Conservation (phyloP, 2,113 vertebrate species). For the Glaucidium brasilianum region DNA sequence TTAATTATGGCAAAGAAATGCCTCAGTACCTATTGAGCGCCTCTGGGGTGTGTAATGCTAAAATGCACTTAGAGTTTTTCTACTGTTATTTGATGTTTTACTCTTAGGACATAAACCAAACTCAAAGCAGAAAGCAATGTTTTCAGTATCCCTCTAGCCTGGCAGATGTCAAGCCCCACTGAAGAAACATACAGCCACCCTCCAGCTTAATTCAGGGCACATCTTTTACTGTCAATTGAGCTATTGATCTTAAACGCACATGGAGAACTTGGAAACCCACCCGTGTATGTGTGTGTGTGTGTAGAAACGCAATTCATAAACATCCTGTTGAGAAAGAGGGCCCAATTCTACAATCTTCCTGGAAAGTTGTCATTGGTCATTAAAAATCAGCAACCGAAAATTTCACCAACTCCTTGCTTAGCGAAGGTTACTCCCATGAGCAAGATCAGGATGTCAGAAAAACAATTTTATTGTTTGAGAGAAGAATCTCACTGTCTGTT, state of each 20-base stretch:
- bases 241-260: neutral
- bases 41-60: neutral
- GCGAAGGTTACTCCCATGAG: neutral
- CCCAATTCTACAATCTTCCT: neutral
- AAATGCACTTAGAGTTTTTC: neutral
- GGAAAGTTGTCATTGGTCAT: neutral
- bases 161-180: neutral
- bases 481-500: constrained; percentile 42
- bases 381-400: neutral
- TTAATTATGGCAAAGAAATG: constrained; percentile 7
- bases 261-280: neutral
- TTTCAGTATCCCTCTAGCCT: neutral
- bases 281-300: neutral
- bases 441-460: neutral
- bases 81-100: neutral
- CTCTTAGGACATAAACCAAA: neutral
- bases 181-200: neutral
- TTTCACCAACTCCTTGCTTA: neutral
- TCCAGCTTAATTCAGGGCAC: neutral
- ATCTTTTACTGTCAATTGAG: neutral
- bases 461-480: constrained; percentile 30
- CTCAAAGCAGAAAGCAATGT: neutral
- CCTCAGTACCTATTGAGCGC: neutral
- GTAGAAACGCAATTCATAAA: neutral
- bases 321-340: neutral